Evolutionary conservation across 2,888 invertebrate species (phyloP), one percentile per base, ranked within the genome.

Genomic region (Malthinus flaveolus): DNA sequence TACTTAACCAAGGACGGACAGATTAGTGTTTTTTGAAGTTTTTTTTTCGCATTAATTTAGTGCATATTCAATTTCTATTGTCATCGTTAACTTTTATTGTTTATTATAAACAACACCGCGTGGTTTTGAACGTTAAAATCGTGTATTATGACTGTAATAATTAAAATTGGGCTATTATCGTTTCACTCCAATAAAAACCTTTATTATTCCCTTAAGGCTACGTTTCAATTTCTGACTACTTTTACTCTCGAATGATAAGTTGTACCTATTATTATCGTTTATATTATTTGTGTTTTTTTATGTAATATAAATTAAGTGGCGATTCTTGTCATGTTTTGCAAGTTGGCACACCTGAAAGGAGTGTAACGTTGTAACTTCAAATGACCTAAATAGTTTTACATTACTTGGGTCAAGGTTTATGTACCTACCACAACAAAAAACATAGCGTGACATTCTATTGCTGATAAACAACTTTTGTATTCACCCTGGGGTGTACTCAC

Each of bases 381-480:
- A 46, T 55, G 64, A 64, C 64, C 66, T 49, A 57, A 61, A 66
- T 66, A 59, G 48, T 58, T 49, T 54, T 55, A 42, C 49, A 46
- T 32, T 51, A 59, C 56, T 53, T 58, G 49, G 63, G 66, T 66
- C 63, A 64, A 66, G 63, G 66, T 60, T 61, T 56, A 49, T 35
- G 23, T 23, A 23, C 23, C 23, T 23, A 23, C 23, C 23, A 23
- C 23, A 23, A 23, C 23, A 23, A 23, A 23, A 23, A 23, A 23
- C 23, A 23, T 23, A 23, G 23, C 23, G 23, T 23, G 23, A 23
- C 23, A 23, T 23, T 23, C 23, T 23, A 23, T 23, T 23, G 23
- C 23, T 23, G 23, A 23, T n/a, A n/a, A 5, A 23, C 23, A 23
- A 23, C 3, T 23, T 23, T 23, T 23, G 2, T 23, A 23, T 23